Percentiles rank a stretch among this genome's conserved stretches.
Evolutionary conservation across 30 jellyfish, hydroid and myxozoan species (phyloP).

Genomic region (Morbakka virulenta): DNA sequence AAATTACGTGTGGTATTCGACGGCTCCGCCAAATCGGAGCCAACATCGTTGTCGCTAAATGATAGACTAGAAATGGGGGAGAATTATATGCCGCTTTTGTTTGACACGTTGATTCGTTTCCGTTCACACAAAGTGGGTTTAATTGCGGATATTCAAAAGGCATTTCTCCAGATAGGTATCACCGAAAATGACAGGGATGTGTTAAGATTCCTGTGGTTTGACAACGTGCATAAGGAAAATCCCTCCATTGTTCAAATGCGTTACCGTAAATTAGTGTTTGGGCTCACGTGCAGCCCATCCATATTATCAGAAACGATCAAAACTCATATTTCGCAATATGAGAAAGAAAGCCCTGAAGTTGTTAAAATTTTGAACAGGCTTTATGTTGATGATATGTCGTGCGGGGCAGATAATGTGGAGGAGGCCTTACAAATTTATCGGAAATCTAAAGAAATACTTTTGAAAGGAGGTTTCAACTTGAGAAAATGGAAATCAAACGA

Average conservation of each 20-base stretch:
- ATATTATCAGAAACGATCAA: constrained; percentile 5
- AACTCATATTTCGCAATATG: not conserved
- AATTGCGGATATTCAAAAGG: constrained; percentile 29
- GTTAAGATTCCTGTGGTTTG: constrained; percentile 34
- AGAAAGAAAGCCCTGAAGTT: constrained; percentile 9
- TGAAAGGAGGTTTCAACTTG: constrained; percentile 43
- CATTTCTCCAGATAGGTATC: constrained; percentile 14
- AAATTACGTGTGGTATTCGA: constrained; percentile 40
- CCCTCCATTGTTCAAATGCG: constrained; percentile 23
- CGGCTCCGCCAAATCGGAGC: constrained; percentile 17
- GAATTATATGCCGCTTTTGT: constrained; percentile 18
- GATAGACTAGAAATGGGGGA: constrained; percentile 12
- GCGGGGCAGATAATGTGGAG: not conserved
- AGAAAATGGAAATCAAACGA: constrained; percentile 24
- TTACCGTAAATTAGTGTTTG: constrained; percentile 16
- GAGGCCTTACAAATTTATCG: constrained; percentile 2
- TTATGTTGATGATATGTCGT: constrained; percentile 25
- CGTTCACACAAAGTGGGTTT: not conserved
- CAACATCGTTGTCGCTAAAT: constrained; percentile 10
- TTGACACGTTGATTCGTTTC: constrained; percentile 5
- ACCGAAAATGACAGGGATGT: constrained; percentile 8
- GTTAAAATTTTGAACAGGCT: constrained; percentile 9
- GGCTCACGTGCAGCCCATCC: constrained; percentile 30
- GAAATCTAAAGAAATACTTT: not conserved
- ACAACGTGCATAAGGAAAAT: not conserved